Evolutionary conservation across 2,888 invertebrate genomes (phyloP).

Genomic region (Polyploca ridens): DNA sequence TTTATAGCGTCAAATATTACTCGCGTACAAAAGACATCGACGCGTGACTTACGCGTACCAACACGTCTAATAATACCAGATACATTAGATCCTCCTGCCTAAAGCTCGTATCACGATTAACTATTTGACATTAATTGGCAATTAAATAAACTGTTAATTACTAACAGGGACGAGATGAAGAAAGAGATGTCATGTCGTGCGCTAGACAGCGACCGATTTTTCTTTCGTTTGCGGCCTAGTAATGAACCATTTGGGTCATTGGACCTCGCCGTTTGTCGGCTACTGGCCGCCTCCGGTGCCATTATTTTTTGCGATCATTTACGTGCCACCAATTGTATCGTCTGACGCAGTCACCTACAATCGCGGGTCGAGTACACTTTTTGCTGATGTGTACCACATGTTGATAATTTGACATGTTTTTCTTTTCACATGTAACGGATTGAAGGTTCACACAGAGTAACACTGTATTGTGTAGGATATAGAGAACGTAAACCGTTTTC

Average conservation of each 20-base stretch:
- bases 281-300: constrained; percentile 61
- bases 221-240: constrained; percentile 77
- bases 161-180: not conserved
- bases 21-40: constrained; percentile 4
- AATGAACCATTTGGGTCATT: constrained; percentile 81
- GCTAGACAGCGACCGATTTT: constrained; percentile 69
- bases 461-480: constrained; percentile 7
- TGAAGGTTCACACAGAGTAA: constrained; percentile 22
- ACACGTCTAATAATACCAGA: not conserved
- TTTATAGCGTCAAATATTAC: constrained; percentile 25
- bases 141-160: constrained; percentile 23
- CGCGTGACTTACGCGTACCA: constrained; percentile 13
- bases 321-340: constrained; percentile 67
- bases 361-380: constrained; percentile 47
- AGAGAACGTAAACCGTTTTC: not conserved
- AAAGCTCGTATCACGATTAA: constrained; percentile 28
- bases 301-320: constrained; percentile 71
- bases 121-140: constrained; percentile 46
- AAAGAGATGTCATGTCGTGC: constrained; percentile 29
- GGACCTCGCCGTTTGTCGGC: constrained; percentile 78
- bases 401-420: constrained; percentile 44
- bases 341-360: constrained; percentile 61
- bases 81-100: not conserved
- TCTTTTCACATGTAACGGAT: constrained; percentile 46
- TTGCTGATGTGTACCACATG: constrained; percentile 30